Conservation (phyloP, 1,140 invertebrate genomes). For the Drosophila elegans region DNA sequence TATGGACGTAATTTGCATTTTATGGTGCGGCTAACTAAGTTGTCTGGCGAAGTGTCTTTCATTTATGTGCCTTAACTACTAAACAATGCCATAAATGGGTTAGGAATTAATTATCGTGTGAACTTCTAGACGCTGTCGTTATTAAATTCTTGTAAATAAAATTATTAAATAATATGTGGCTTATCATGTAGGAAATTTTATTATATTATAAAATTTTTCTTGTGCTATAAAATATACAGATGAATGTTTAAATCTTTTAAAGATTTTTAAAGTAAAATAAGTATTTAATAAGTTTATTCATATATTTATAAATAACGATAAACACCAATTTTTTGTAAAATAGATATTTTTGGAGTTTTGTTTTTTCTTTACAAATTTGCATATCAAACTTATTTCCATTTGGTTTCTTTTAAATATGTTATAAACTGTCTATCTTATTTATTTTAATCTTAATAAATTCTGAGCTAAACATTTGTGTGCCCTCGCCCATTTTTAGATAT, state of each 20-base stretch:
- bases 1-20: constrained; percentile 42
- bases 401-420: background rate
- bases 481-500: constrained; percentile 7
- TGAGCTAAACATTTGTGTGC: background rate
- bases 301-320: too few relatives aligned
- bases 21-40: constrained; percentile 13
- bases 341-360: too few relatives aligned
- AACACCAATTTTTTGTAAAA: too few relatives aligned
- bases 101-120: constrained; percentile 39
- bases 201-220: too few relatives aligned
- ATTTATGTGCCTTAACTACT: background rate
- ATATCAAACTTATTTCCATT: background rate
- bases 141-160: background rate
- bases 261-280: too few relatives aligned
- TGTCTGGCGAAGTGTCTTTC: constrained; percentile 13
- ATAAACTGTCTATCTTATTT: background rate
- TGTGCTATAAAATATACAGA: too few relatives aligned
- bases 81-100: constrained; percentile 32
- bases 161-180: background rate
- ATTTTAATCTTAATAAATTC: constrained; percentile 3
- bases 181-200: background rate
- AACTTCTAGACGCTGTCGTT: constrained; percentile 1
- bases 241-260: too few relatives aligned
- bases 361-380: background rate
- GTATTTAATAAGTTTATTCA: too few relatives aligned